These are phyloP conservation scores for Psilanteris sp. DNA, from an alignment of 1,140 invertebrate species.

Conservation along the genomic window DNA sequence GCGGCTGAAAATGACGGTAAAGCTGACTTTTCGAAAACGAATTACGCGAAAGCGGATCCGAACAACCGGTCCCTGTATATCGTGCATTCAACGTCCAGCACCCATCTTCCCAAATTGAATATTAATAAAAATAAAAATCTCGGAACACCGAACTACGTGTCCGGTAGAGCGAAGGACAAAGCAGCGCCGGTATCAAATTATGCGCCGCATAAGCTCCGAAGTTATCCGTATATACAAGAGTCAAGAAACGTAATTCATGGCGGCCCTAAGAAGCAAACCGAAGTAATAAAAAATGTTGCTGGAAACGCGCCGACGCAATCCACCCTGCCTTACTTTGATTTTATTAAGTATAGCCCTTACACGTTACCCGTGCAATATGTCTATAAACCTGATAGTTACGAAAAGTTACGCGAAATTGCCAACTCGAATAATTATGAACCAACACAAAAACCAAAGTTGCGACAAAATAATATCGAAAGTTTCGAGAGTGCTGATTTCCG, in stretches of 20 bases:
- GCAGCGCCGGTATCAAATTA: slow-evolving; percentile 8
- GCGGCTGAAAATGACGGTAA: slow-evolving; percentile 36
- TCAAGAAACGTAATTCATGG: slow-evolving; percentile 1
- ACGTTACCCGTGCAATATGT: slow-evolving; percentile 67
- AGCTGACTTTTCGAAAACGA: slow-evolving; percentile 28
- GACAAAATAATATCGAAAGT: slow-evolving; percentile 29
- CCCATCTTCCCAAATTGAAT: background rate
- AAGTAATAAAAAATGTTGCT: background rate
- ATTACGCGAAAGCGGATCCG: slow-evolving; percentile 22
- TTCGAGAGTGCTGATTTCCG: slow-evolving; percentile 26
- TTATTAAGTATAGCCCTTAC: slow-evolving; percentile 64
- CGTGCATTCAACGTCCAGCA: slow-evolving; percentile 16
- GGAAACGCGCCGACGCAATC: background rate
- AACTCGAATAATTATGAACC: background rate
- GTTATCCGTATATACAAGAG: background rate
- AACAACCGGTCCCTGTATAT: slow-evolving; percentile 15
- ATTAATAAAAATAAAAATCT: background rate
- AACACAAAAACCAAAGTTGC: background rate
- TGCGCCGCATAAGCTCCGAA: background rate
- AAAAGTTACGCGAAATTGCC: slow-evolving; percentile 11
- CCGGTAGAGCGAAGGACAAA: too few species aligned
- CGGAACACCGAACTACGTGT: too few species aligned
- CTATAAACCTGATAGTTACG: slow-evolving; percentile 40
- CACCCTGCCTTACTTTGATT: slow-evolving; percentile 60
- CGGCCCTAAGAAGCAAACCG: background rate